Percentiles rank a stretch among this genome's conserved stretches.
Evolutionary conservation across 1,140 invertebrate genomes (phyloP).

Genomic region (Drosophila ananassae): DNA sequence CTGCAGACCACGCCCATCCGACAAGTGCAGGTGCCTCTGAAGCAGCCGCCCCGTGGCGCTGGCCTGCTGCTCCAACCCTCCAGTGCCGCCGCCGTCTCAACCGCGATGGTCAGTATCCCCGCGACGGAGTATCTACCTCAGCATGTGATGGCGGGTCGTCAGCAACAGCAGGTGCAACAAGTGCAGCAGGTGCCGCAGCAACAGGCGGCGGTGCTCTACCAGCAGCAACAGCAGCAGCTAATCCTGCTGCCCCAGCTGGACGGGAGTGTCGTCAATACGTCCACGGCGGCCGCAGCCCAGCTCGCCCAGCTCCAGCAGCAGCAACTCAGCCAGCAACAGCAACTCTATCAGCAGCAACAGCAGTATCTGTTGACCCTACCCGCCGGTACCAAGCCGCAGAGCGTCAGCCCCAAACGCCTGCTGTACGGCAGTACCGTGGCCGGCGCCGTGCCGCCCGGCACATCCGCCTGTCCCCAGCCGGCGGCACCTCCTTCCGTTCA

Average conservation of each 20-base stretch:
- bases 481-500: slow-evolving; percentile 54
- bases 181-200: slow-evolving; percentile 44
- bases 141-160: slow-evolving; percentile 65
- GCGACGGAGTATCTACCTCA: slow-evolving; percentile 81
- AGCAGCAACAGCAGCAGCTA: slow-evolving; percentile 59
- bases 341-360: slow-evolving; percentile 59
- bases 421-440: slow-evolving; percentile 44
- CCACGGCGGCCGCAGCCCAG: slow-evolving; percentile 74
- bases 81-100: slow-evolving; percentile 33
- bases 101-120: slow-evolving; percentile 44
- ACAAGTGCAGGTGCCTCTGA: slow-evolving; percentile 68
- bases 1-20: slow-evolving; percentile 82
- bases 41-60: slow-evolving; percentile 22
- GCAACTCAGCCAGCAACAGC: slow-evolving; percentile 59
- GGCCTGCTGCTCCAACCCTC: slow-evolving; percentile 59
- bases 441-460: slow-evolving; percentile 6
- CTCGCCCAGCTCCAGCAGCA: slow-evolving; percentile 63
- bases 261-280: slow-evolving; percentile 77
- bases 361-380: slow-evolving; percentile 68
- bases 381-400: slow-evolving; percentile 59
- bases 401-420: slow-evolving; percentile 75
- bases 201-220: slow-evolving; percentile 12
- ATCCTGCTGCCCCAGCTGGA: slow-evolving; percentile 74
- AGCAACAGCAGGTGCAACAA: slow-evolving; percentile 57
- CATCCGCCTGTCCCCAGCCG: slow-evolving; percentile 12